Percentiles rank a stretch among this genome's conserved stretches.
These are phyloP conservation scores for Bruchidius siliquastri DNA, from an alignment of 2,888 invertebrate genomes.

Conservation along the genomic window DNA sequence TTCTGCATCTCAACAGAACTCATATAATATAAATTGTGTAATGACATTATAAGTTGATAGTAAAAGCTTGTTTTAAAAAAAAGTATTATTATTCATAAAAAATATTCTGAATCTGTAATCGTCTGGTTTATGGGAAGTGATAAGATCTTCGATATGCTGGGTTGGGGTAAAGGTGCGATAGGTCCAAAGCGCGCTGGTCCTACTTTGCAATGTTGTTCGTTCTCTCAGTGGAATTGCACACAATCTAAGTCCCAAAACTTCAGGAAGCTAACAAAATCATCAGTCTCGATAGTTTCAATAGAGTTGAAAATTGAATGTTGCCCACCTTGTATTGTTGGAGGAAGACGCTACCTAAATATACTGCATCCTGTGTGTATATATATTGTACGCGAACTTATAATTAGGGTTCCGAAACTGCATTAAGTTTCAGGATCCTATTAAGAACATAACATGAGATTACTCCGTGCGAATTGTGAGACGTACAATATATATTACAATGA, in stretches of 20 bases:
- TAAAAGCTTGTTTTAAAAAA: too few species aligned
- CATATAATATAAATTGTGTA: too few species aligned
- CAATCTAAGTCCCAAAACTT: background rate
- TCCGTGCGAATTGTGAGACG: background rate
- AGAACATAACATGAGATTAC: background rate
- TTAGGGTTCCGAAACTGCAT: background rate
- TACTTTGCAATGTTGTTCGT: too few species aligned
- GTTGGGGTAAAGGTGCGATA: too few species aligned
- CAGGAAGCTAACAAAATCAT: background rate
- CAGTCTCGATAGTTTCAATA: background rate
- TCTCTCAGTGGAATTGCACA: too few species aligned
- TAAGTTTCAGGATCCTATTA: background rate
- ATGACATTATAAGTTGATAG: too few species aligned
- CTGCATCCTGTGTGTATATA: background rate
- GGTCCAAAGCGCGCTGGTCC: too few species aligned
- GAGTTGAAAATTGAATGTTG: background rate
- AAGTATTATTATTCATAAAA: too few species aligned
- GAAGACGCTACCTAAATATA: background rate
- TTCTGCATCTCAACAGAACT: too few species aligned
- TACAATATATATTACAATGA: background rate
- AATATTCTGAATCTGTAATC: too few species aligned
- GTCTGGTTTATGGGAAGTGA: too few species aligned
- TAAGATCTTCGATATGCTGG: too few species aligned
- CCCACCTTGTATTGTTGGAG: background rate
- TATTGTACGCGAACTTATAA: background rate